phyloP scores from a whole-genome alignment of 2,113 vertebrate species.

The Salvelinus fontinalis region DNA sequence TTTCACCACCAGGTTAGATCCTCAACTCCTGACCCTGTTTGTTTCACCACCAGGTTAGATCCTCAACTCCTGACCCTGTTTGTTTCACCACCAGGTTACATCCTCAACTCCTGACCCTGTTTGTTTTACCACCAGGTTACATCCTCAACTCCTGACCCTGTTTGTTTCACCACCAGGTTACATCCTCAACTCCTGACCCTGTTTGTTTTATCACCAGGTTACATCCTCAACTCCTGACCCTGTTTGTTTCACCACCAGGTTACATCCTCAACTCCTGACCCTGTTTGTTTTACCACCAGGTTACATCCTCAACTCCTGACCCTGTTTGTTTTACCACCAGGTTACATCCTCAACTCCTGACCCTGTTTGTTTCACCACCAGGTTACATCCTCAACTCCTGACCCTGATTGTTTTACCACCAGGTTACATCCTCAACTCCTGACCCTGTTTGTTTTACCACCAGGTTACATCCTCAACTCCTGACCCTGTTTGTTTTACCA shows the following conservation, averaged over 20 bases:
- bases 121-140: slow-evolving; percentile 70
- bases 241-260: slow-evolving; percentile 64
- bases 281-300: slow-evolving; percentile 77
- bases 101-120: slow-evolving; percentile 77
- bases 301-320: slow-evolving; percentile 79
- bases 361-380: slow-evolving; percentile 59
- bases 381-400: slow-evolving; percentile 80
- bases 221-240: slow-evolving; percentile 80
- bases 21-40: slow-evolving; percentile 79
- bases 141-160: slow-evolving; percentile 78
- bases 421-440: slow-evolving; percentile 82
- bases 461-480: slow-evolving; percentile 80
- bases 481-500: slow-evolving; percentile 60
- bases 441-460: slow-evolving; percentile 73
- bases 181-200: slow-evolving; percentile 80
- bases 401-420: slow-evolving; percentile 72
- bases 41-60: slow-evolving; percentile 76
- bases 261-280: slow-evolving; percentile 79
- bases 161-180: slow-evolving; percentile 76
- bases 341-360: slow-evolving; percentile 79
- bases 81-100: slow-evolving; percentile 76
- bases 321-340: slow-evolving; percentile 77
- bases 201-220: slow-evolving; percentile 76
- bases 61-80: slow-evolving; percentile 80
- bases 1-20: slow-evolving; percentile 75